phyloP scores from a whole-genome alignment of 2,113 vertebrate genomes.

The Morone saxatilis region DNA sequence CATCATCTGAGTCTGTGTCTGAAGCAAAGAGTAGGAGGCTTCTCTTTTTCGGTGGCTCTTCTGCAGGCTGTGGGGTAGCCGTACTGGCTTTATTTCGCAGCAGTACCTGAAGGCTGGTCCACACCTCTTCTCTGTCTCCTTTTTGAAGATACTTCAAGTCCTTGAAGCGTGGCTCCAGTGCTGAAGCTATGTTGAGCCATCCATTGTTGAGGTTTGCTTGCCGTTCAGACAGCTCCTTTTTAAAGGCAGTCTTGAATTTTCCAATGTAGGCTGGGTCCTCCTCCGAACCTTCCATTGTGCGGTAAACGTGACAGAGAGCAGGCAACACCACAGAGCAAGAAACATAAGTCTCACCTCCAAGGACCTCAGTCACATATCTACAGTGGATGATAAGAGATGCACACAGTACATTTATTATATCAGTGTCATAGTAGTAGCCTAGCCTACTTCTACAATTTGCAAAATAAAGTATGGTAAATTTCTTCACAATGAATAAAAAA shows the following conservation, averaged over 20 bases:
- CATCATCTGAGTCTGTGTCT: too few species aligned
- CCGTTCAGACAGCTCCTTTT: not conserved
- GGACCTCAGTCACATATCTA: not conserved
- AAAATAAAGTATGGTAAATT: too few species aligned
- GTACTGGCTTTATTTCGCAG: not conserved
- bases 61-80: not conserved
- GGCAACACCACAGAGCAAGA: not conserved
- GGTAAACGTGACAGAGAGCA: not conserved
- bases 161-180: constrained; percentile 18
- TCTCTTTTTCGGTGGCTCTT: not conserved
- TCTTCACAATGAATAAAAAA: too few species aligned
- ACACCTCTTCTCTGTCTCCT: not conserved
- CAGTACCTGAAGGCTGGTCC: not conserved
- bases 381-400: not conserved
- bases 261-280: not conserved
- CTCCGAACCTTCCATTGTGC: not conserved
- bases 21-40: not conserved
- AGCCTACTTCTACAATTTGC: too few species aligned
- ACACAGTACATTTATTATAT: too few species aligned
- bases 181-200: not conserved
- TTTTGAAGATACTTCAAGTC: constrained; percentile 14
- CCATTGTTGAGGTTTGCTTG: constrained; percentile 3
- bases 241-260: constrained; percentile 16
- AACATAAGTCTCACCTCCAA: not conserved
- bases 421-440: not conserved